phyloP scores from a whole-genome alignment of 2,888 invertebrate genomes.

The Ellobium chinense region DNA sequence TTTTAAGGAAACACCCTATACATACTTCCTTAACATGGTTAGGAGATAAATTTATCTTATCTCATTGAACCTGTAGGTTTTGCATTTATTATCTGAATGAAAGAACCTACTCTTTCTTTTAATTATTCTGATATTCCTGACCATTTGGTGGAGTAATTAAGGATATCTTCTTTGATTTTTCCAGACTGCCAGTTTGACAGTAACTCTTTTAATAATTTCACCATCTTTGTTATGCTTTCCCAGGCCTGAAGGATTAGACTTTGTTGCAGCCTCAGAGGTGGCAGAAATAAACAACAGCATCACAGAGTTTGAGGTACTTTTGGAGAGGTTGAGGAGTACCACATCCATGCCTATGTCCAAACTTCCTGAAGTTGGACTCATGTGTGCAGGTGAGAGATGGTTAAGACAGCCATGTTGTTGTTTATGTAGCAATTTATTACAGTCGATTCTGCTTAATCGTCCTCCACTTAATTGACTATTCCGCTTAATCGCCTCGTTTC shows the following conservation, averaged over 20 bases:
- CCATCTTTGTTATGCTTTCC: not conserved
- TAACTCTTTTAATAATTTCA: not conserved
- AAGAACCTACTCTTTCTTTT: not conserved
- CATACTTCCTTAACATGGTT: too few species aligned
- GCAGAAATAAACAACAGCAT: slow-evolving; percentile 23
- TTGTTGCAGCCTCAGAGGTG: not conserved
- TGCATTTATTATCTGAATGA: too few species aligned
- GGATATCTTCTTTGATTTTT: not conserved
- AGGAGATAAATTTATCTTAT: too few species aligned
- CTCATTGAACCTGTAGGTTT: too few species aligned
- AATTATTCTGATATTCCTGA: not conserved
- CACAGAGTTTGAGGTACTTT: slow-evolving; percentile 22
- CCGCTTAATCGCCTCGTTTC: too few species aligned
- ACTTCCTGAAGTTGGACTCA: slow-evolving; percentile 27
- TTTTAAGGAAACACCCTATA: too few species aligned
- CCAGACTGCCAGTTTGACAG: not conserved
- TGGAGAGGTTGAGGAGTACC: slow-evolving; percentile 24
- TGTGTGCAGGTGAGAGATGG: slow-evolving; percentile 41
- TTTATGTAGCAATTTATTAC: too few species aligned
- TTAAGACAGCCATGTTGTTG: too few species aligned
- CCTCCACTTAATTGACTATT: too few species aligned
- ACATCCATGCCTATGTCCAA: slow-evolving; percentile 24
- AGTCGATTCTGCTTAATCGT: too few species aligned
- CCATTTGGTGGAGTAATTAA: not conserved
- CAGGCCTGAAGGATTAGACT: not conserved